These are phyloP conservation scores for Hydrolagus colliei DNA, from an alignment of 2,797 vertebrate genomes.

Conservation along the genomic window DNA sequence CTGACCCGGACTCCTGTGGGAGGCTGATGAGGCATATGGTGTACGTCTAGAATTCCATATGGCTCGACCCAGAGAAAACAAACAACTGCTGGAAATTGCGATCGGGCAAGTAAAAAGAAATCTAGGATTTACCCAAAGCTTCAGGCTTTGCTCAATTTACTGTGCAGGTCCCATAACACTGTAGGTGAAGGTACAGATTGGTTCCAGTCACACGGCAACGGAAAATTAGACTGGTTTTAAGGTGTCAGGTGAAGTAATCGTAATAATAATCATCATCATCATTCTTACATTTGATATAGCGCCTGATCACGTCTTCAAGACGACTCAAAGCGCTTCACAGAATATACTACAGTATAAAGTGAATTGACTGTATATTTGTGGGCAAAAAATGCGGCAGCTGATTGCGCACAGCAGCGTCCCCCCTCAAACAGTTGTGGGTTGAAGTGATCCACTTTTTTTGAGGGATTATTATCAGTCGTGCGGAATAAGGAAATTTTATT, in stretches of 20 bases:
- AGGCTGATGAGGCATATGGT: not conserved
- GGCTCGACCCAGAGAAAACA: not conserved
- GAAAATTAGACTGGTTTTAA: not conserved
- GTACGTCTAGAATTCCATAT: not conserved
- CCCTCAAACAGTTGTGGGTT: no score
- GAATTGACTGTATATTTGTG: no score
- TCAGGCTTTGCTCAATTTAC: constrained; percentile 1
- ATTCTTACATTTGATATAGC: no score
- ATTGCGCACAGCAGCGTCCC: no score
- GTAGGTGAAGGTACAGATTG: not conserved
- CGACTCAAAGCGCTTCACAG: no score
- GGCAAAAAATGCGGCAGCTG: no score
- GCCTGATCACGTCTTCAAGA: no score
- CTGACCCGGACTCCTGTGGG: not conserved
- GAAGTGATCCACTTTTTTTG: no score
- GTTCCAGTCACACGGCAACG: not conserved
- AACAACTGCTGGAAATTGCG: not conserved
- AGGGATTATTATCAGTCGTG: no score
- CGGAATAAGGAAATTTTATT: not conserved
- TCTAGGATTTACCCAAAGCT: not conserved
- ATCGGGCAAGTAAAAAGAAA: not conserved
- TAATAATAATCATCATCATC: not conserved
- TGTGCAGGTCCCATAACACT: not conserved
- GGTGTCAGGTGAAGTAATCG: not conserved
- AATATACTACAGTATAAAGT: no score